Evolutionary conservation across 2,888 invertebrate genomes (phyloP).

Genomic region (Ormyrus labotus): DNA sequence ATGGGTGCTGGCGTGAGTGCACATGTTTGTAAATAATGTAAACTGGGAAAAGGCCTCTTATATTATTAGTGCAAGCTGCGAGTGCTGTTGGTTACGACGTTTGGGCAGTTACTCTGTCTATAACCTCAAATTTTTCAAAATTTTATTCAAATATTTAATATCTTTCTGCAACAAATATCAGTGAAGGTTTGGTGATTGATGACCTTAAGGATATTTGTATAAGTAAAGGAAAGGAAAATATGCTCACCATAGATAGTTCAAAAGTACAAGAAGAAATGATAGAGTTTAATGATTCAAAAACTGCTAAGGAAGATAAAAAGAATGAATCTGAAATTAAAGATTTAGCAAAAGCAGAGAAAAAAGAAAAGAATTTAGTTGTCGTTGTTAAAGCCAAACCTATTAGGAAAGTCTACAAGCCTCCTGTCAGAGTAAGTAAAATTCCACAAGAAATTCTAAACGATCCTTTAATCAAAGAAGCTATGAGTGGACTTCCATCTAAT

Average conservation of each 20-base stretch:
- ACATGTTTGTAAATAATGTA: background rate
- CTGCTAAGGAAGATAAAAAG: slow-evolving; percentile 12
- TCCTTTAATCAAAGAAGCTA: slow-evolving; percentile 83
- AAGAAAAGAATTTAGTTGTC: slow-evolving; percentile 74
- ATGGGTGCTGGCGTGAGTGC: background rate
- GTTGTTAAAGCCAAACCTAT: slow-evolving; percentile 88
- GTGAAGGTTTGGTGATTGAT: background rate
- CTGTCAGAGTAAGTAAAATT: slow-evolving; percentile 86
- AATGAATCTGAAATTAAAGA: background rate
- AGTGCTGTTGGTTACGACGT: too few relatives aligned
- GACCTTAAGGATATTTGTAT: background rate
- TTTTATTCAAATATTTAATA: background rate
- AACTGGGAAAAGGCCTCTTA: background rate
- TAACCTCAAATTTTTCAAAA: slow-evolving; percentile 44
- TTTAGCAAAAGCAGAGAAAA: slow-evolving; percentile 12
- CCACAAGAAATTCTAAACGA: slow-evolving; percentile 88
- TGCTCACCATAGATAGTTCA: background rate
- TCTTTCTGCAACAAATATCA: too few relatives aligned
- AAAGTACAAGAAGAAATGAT: background rate
- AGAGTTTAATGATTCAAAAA: background rate
- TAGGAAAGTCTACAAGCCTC: slow-evolving; percentile 87
- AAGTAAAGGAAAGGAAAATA: slow-evolving; percentile 2
- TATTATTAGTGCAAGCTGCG: too few relatives aligned
- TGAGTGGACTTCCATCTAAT: slow-evolving; percentile 89
- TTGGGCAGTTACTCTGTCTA: background rate